A percentile compares a stretch with the other conserved stretches of the same genome.
These are phyloP conservation scores for Corythornis vintsioides DNA, from an alignment of 2,113 vertebrate genomes.

Conservation along the genomic window DNA sequence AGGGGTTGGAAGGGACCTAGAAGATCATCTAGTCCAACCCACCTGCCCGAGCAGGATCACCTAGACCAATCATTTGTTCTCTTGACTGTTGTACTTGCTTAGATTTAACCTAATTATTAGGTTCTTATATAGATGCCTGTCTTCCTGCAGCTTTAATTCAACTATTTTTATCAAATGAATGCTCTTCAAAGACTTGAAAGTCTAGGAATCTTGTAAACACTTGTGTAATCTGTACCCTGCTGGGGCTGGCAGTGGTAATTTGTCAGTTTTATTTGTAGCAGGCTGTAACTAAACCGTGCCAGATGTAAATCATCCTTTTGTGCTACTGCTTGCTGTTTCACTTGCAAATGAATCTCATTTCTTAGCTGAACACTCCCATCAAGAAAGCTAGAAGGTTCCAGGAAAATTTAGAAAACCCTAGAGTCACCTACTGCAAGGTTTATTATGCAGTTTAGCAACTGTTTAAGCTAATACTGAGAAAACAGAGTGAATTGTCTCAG, in stretches of 20 bases:
- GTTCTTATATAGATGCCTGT: background rate
- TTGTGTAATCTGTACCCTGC: background rate
- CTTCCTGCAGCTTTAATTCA: background rate
- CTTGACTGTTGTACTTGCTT: background rate
- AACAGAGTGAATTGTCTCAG: background rate
- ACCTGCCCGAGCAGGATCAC: too few relatives aligned
- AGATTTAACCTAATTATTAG: background rate
- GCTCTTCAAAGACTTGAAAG: background rate
- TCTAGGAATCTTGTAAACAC: background rate
- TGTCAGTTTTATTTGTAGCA: constrained; percentile 17
- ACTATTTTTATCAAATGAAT: background rate
- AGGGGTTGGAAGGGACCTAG: too few relatives aligned
- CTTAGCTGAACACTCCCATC: background rate
- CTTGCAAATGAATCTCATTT: background rate
- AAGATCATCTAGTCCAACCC: too few relatives aligned
- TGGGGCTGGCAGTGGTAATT: constrained; percentile 9
- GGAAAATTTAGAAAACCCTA: background rate
- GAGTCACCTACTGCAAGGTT: background rate
- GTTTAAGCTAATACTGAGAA: background rate
- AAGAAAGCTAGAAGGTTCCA: background rate
- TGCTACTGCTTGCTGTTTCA: background rate
- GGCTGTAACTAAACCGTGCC: background rate
- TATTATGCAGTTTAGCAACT: background rate
- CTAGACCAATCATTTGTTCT: background rate
- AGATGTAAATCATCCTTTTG: background rate